Percentiles rank a stretch among this genome's conserved stretches.
These are phyloP conservation scores for Fregata magnificens DNA, from an alignment of 2,113 vertebrate species.

Conservation along the genomic window DNA sequence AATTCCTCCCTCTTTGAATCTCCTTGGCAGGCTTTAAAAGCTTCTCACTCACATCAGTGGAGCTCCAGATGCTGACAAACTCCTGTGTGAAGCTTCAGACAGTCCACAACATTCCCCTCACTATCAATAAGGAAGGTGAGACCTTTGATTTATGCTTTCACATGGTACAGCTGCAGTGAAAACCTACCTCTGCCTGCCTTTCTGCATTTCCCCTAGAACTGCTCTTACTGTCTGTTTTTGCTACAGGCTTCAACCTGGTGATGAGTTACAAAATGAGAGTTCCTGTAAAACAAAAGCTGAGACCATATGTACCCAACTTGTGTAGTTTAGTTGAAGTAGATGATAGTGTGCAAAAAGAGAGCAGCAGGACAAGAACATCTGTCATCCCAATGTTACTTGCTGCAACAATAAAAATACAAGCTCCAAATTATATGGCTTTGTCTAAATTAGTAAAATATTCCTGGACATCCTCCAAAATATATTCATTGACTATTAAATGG, in stretches of 20 bases:
- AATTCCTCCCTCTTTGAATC: neutral
- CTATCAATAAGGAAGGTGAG: slow-evolving; percentile 92
- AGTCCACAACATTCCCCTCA: slow-evolving; percentile 92
- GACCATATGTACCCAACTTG: neutral
- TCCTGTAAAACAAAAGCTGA: neutral
- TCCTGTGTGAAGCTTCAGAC: slow-evolving; percentile 98
- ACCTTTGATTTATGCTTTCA: neutral
- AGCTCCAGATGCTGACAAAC: slow-evolving; percentile 96
- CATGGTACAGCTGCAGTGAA: neutral
- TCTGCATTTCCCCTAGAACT: neutral
- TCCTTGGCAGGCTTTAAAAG: slow-evolving; percentile 87
- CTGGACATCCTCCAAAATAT: neutral
- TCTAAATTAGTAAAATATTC: neutral
- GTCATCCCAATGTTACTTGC: neutral
- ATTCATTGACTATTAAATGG: neutral
- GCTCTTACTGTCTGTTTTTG: neutral
- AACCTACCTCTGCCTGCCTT: neutral
- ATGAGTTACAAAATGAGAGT: neutral
- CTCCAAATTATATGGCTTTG: neutral
- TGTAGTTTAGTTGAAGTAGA: neutral
- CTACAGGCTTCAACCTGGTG: neutral
- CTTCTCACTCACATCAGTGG: slow-evolving; percentile 89
- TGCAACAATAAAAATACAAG: neutral
- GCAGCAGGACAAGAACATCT: neutral
- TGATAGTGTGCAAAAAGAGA: neutral